Conservation (phyloP, 2,113 vertebrate species). For the Cardinalis cardinalis region DNA sequence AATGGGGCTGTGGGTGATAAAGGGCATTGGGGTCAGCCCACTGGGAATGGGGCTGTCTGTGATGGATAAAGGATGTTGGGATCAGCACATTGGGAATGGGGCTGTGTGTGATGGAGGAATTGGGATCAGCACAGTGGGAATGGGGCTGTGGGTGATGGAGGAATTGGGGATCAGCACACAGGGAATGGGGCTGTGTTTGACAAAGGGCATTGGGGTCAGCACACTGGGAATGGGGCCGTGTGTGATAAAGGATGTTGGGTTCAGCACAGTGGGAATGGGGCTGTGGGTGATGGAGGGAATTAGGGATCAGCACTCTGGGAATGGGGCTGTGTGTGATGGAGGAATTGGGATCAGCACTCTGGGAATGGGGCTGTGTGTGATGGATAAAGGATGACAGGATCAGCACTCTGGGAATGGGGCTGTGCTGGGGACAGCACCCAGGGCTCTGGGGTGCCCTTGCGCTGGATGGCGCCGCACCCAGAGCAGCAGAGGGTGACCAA, state of each 20-base stretch:
- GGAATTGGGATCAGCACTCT: rapidly evolving
- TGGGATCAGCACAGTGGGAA: no score
- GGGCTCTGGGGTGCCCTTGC: rapidly evolving
- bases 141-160: no score
- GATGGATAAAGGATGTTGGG: neutral
- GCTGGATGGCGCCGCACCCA: rapidly evolving
- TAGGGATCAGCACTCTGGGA: neutral
- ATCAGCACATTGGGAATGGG: neutral
- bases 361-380: neutral
- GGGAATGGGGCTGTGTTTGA: neutral
- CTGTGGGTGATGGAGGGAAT: no score
- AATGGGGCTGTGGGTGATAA: no score
- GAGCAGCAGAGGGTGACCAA: rapidly evolving
- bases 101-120: neutral
- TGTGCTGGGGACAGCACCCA: neutral
- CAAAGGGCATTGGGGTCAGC: neutral
- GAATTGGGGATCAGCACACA: neutral
- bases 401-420: neutral
- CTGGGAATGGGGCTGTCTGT: neutral
- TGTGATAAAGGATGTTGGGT: neutral
- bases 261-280: no score
- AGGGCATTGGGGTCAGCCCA: neutral
- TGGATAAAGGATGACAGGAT: no score
- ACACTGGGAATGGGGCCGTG: neutral
- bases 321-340: neutral